These are phyloP conservation scores for Moxostoma hubbsi DNA, from an alignment of 2,797 vertebrate genomes.

Conservation along the genomic window DNA sequence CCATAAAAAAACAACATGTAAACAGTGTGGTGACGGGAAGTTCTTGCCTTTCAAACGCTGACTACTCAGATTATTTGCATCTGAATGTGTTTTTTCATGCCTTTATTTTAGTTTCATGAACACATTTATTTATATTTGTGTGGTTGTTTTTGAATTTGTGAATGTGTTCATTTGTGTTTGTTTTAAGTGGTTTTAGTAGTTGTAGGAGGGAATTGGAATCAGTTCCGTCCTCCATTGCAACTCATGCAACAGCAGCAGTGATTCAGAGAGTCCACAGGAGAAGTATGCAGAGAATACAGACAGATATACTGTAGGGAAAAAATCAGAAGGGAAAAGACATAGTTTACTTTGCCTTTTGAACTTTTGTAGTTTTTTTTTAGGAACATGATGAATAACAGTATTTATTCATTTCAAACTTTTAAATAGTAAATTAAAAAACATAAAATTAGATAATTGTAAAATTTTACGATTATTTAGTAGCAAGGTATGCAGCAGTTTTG, in stretches of 20 bases:
- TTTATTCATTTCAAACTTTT: too few species aligned
- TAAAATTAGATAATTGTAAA: too few species aligned
- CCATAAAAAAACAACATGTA: neutral
- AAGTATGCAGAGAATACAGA: conserved; percentile 25
- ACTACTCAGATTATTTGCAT: conserved; percentile 31
- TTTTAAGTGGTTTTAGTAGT: conserved; percentile 44
- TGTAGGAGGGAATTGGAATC: conserved; percentile 48
- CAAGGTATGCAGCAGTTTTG: too few species aligned
- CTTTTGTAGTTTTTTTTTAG: too few species aligned
- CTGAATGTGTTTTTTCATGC: conserved; percentile 4
- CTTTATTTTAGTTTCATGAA: too few species aligned
- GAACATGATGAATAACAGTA: too few species aligned
- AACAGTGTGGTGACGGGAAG: neutral
- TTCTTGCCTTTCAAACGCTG: conserved; percentile 13
- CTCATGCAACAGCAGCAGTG: neutral
- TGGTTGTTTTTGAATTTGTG: conserved; percentile 3
- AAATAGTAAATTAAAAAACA: too few species aligned
- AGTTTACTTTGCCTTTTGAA: too few species aligned
- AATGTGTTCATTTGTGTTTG: neutral
- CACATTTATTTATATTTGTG: neutral
- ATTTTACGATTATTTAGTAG: too few species aligned
- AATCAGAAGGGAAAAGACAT: neutral
- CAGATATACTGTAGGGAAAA: conserved; percentile 29
- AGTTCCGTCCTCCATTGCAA: conserved; percentile 40
- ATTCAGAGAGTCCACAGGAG: conserved; percentile 20